Conservation (phyloP, 2,888 invertebrate species). For the Sussaba pulchella region DNA sequence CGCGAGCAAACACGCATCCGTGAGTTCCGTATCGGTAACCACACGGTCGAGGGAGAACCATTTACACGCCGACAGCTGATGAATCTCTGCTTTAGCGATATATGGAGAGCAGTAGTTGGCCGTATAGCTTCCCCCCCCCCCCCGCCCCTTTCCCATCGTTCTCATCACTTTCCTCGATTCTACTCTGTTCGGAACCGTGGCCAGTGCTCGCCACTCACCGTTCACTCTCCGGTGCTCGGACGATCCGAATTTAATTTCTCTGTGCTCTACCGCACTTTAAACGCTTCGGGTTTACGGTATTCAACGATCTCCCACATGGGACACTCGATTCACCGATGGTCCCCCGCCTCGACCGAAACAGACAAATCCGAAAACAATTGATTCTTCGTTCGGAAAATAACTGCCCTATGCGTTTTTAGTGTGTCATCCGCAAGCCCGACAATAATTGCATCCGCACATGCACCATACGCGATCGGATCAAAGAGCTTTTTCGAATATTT, state of each 20-base stretch:
- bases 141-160: background rate
- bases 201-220: slow-evolving; percentile 9
- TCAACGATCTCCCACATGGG: slow-evolving; percentile 3
- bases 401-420: no score
- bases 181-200: slow-evolving; percentile 15
- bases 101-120: background rate
- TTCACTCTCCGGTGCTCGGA: background rate
- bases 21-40: slow-evolving; percentile 54
- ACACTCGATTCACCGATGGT: background rate
- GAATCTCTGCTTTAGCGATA: slow-evolving; percentile 46
- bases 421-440: no score
- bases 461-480: background rate
- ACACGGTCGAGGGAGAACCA: slow-evolving; percentile 37
- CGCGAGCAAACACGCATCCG: slow-evolving; percentile 58
- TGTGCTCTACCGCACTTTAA: slow-evolving; percentile 22
- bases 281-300: slow-evolving; percentile 10
- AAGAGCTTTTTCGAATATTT: slow-evolving; percentile 19
- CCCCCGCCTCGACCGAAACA: background rate
- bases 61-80: slow-evolving; percentile 67
- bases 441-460: background rate
- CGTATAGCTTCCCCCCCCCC: background rate
- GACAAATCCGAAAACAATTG: slow-evolving; percentile 17
- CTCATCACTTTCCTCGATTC: slow-evolving; percentile 1
- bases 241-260: slow-evolving; percentile 9
- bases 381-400: slow-evolving; percentile 25